Evolutionary conservation across 2,797 vertebrate genomes (phyloP).

Genomic region (Benthosema pterotum): DNA sequence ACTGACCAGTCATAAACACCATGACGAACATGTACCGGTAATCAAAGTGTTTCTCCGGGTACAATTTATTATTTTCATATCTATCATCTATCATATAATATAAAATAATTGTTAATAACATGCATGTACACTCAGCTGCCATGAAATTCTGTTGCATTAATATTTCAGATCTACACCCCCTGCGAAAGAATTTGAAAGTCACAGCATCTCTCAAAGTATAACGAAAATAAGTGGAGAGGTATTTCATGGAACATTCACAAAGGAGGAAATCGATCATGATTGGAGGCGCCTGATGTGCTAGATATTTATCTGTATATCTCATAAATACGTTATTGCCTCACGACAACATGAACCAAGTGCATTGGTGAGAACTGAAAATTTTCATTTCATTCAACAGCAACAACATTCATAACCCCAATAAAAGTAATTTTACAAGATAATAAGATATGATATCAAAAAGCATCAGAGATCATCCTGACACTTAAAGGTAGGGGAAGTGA

Average conservation of each 20-base stretch:
- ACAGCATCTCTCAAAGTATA: conserved; percentile 9
- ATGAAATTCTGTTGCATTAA: conserved; percentile 7
- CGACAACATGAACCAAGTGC: conserved; percentile 9
- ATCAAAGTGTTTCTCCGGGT: too few relatives aligned
- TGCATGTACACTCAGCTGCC: background rate
- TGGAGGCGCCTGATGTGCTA: conserved; percentile 5
- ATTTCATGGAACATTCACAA: conserved; percentile 23
- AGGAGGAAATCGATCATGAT: conserved; percentile 21
- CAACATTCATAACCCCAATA: background rate
- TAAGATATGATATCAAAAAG: conserved; percentile 16
- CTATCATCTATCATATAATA: conserved; percentile 2
- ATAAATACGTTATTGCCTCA: conserved; percentile 20
- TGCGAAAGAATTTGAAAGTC: background rate
- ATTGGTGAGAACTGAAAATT: conserved; percentile 18
- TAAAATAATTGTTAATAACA: background rate
- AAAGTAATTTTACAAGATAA: background rate
- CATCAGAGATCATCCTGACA: conserved; percentile 2
- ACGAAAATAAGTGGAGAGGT: background rate
- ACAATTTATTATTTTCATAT: background rate
- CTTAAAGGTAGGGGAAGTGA: background rate
- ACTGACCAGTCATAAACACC: too few relatives aligned
- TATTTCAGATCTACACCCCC: background rate
- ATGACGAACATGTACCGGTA: too few relatives aligned
- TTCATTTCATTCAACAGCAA: conserved; percentile 1
- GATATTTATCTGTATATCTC: conserved; percentile 29